Conservation (phyloP, 2,888 invertebrate genomes). For the Dorcus parallelipipedus region DNA sequence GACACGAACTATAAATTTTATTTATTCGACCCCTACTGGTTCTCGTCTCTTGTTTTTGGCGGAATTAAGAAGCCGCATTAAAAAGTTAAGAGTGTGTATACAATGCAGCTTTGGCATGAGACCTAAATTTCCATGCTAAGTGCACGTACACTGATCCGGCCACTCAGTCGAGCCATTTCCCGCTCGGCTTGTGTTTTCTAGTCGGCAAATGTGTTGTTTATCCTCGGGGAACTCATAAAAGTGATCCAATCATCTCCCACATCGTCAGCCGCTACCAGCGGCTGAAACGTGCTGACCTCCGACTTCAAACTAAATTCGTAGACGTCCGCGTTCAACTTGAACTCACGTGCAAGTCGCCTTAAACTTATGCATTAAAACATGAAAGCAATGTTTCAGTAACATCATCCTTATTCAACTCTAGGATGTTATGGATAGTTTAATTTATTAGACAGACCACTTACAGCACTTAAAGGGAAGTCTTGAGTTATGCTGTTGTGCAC, state of each 20-base stretch:
- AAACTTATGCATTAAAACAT: constrained; percentile 35
- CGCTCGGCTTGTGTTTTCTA: constrained; percentile 36
- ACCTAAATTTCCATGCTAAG: constrained; percentile 30
- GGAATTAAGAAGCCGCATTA: constrained; percentile 4
- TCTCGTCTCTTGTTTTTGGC: not conserved
- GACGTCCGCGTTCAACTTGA: constrained; percentile 32
- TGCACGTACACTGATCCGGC: constrained; percentile 30
- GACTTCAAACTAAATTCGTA: constrained; percentile 36
- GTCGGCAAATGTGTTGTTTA: constrained; percentile 47
- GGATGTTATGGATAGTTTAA: too few species aligned
- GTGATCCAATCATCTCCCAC: constrained; percentile 53
- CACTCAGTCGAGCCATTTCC: constrained; percentile 24
- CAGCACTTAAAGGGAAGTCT: too few species aligned
- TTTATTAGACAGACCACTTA: too few species aligned
- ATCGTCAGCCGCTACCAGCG: constrained; percentile 36
- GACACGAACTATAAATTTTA: constrained; percentile 28
- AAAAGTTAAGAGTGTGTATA: constrained; percentile 14
- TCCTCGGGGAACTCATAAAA: constrained; percentile 53
- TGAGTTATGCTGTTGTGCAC: too few species aligned
- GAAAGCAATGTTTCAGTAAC: constrained; percentile 17
- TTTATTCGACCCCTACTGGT: constrained; percentile 6
- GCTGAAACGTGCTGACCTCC: constrained; percentile 33
- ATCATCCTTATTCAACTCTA: too few species aligned
- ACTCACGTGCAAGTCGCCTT: constrained; percentile 30
- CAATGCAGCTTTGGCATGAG: constrained; percentile 9